Conservation (phyloP, 2,797 vertebrate species). For the Borostomias antarcticus region DNA sequence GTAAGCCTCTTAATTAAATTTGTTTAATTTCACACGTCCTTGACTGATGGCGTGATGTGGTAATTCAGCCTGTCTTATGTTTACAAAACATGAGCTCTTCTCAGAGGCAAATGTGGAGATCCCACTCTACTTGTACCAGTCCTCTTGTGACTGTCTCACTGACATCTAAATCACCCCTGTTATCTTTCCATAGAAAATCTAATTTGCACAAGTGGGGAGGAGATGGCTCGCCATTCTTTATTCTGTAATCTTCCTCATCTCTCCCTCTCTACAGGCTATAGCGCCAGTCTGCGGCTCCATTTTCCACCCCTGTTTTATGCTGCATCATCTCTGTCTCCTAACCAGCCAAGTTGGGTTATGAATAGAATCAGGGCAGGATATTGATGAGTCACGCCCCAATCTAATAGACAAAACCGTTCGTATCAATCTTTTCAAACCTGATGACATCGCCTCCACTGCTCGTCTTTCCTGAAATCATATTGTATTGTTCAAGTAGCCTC, state of each 20-base stretch:
- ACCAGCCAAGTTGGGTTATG: neutral
- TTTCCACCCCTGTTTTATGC: neutral
- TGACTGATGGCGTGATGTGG: too few relatives aligned
- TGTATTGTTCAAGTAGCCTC: neutral
- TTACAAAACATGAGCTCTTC: neutral
- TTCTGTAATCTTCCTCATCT: constrained; percentile 6
- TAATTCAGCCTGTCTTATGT: neutral
- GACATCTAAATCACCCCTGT: constrained; percentile 5
- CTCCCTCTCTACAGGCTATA: neutral
- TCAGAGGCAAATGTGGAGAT: neutral
- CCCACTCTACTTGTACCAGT: neutral
- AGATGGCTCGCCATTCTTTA: constrained; percentile 19
- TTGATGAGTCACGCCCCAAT: constrained; percentile 1
- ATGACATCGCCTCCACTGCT: neutral
- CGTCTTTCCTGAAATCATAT: neutral
- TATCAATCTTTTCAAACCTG: neutral
- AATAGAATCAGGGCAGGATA: neutral
- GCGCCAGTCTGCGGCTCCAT: neutral
- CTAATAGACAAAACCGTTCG: neutral
- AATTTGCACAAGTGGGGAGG: constrained; percentile 25
- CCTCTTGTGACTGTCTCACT: neutral
- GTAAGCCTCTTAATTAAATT: too few relatives aligned
- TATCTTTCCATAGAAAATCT: constrained; percentile 5
- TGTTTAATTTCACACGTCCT: too few relatives aligned
- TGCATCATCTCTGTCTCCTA: too few relatives aligned